phyloP scores from a whole-genome alignment of 2,797 vertebrate species.

The Aldrovandia affinis region DNA sequence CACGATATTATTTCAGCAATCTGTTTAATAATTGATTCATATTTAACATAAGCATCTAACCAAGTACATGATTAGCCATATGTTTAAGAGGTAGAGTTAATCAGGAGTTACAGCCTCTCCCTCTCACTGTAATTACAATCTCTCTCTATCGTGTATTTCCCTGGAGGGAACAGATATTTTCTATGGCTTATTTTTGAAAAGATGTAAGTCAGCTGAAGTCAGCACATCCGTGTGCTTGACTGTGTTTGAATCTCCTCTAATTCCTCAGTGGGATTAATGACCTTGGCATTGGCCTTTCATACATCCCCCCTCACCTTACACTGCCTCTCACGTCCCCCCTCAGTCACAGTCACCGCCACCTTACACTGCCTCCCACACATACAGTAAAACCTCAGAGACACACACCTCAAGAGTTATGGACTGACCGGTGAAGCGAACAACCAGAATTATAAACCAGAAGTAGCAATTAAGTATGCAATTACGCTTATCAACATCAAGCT shows the following conservation, averaged over 20 bases:
- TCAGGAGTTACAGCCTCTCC: neutral
- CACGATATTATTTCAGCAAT: slow-evolving; percentile 5
- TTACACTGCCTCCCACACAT: too few species aligned
- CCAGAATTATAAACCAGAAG: too few species aligned
- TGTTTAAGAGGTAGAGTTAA: slow-evolving; percentile 15
- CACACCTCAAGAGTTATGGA: too few species aligned
- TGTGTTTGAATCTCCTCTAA: neutral
- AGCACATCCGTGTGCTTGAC: too few species aligned
- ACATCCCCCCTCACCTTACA: neutral
- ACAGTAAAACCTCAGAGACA: too few species aligned
- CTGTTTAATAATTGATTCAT: neutral
- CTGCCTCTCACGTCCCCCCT: too few species aligned
- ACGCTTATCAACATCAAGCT: too few species aligned
- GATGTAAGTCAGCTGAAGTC: neutral
- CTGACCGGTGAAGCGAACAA: too few species aligned
- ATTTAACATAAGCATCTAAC: slow-evolving; percentile 12
- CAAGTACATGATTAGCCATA: neutral
- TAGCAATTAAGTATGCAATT: too few species aligned
- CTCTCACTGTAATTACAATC: neutral
- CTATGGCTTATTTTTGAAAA: neutral
- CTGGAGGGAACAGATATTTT: neutral
- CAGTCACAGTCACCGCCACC: too few species aligned
- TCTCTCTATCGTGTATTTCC: neutral
- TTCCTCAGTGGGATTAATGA: neutral
- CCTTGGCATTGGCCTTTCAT: neutral